Conservation (phyloP, 2,797 vertebrate genomes). For the Esox lucius region DNA sequence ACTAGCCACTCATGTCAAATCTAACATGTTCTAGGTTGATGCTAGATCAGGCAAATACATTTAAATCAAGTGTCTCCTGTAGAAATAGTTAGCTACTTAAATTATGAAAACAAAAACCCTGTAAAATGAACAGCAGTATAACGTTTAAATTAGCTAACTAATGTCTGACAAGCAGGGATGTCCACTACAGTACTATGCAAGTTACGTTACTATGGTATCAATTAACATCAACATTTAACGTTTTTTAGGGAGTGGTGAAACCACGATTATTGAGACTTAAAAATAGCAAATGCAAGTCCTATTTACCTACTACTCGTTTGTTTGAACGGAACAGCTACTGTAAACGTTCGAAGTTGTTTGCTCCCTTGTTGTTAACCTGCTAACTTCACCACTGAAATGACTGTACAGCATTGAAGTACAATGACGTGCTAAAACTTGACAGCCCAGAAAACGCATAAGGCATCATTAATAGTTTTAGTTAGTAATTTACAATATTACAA, state of each 20-base stretch:
- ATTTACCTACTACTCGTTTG: not conserved
- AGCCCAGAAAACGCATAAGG: not conserved
- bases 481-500: not conserved
- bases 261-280: no score
- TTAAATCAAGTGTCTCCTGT: not conserved
- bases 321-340: not conserved
- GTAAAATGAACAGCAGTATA: not conserved
- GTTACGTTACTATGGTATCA: not conserved
- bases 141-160: not conserved
- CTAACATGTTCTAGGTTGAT: conserved; percentile 8
- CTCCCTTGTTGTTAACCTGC: no score
- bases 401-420: not conserved
- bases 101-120: no score
- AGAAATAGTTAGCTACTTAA: not conserved
- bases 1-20: conserved; percentile 23
- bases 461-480: not conserved
- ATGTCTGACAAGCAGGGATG: not conserved
- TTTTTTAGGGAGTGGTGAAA: not conserved
- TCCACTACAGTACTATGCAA: not conserved
- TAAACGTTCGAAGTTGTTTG: no score
- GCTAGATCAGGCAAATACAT: not conserved
- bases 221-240: not conserved
- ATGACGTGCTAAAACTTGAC: not conserved
- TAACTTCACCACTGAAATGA: not conserved
- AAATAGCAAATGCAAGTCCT: not conserved